A percentile compares a stretch with the other conserved stretches of the same genome.
Conservation (phyloP, 2,888 invertebrate species). For the Halictus ligatus region DNA sequence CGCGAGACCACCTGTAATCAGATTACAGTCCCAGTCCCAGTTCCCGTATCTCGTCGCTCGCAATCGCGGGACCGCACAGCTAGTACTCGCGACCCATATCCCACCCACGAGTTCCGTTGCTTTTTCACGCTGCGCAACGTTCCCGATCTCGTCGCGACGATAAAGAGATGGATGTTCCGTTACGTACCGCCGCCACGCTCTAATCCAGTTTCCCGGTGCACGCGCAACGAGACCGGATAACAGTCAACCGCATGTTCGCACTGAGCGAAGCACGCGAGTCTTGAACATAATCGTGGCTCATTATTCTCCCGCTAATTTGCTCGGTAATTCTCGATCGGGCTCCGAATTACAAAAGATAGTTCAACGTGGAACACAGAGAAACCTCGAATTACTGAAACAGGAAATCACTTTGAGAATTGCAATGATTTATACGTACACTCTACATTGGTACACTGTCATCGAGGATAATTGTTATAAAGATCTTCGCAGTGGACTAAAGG, state of each 20-base stretch:
- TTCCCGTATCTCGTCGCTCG: constrained; percentile 5
- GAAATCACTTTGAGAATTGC: background rate
- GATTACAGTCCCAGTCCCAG: background rate
- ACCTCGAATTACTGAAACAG: background rate
- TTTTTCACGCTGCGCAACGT: constrained; percentile 6
- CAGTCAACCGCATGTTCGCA: constrained; percentile 30
- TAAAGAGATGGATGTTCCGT: constrained; percentile 63
- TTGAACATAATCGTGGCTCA: background rate
- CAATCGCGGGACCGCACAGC: constrained; percentile 26
- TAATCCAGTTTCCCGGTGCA: constrained; percentile 58
- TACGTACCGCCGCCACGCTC: constrained; percentile 40
- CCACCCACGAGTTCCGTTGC: constrained; percentile 39
- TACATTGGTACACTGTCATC: background rate
- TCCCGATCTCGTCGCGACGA: constrained; percentile 54
- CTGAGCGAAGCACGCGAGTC: constrained; percentile 5
- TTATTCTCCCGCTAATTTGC: background rate
- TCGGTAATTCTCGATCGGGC: background rate
- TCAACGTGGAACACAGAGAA: background rate
- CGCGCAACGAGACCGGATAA: constrained; percentile 51
- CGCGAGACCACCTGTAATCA: background rate
- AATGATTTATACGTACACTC: background rate
- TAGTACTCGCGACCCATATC: constrained; percentile 61
- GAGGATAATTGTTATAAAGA: background rate
- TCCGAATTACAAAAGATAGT: background rate
- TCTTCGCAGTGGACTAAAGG: too few relatives aligned